Percentiles rank a stretch among this genome's conserved stretches.
Conservation (phyloP, 2,797 vertebrate species). For the Cossypha dichroa region DNA sequence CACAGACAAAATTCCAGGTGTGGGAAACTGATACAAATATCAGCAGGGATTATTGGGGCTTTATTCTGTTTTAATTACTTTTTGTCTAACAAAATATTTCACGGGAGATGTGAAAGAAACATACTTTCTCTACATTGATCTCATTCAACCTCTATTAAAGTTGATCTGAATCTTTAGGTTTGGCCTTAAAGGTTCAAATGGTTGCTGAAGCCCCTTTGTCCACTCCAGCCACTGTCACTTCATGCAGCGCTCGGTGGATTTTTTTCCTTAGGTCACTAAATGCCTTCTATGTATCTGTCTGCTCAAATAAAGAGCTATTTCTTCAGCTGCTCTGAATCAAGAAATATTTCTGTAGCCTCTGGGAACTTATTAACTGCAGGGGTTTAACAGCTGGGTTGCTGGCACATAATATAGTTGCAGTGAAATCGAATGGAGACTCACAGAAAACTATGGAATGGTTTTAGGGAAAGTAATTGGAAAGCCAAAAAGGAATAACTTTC, state of each 20-base stretch:
- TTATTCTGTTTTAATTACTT: background rate
- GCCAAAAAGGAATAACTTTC: background rate
- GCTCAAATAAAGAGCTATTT: background rate
- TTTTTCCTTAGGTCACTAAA: background rate
- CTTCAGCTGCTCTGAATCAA: background rate
- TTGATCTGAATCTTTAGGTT: background rate
- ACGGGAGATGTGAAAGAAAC: background rate
- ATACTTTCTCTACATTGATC: rapidly evolving
- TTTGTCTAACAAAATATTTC: background rate
- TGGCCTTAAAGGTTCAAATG: background rate
- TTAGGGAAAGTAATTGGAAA: background rate
- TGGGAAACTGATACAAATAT: background rate
- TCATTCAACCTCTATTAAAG: background rate
- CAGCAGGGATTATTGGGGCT: background rate
- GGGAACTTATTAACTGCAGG: background rate
- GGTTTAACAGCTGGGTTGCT: background rate
- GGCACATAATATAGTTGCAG: background rate
- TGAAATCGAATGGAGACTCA: background rate
- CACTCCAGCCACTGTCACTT: background rate
- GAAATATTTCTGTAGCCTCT: background rate
- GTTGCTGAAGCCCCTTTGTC: background rate
- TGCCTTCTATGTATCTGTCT: background rate
- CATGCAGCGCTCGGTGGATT: background rate
- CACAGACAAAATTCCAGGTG: background rate
- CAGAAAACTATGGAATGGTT: background rate